Evolutionary conservation across 1,140 invertebrate genomes (phyloP).

Genomic region (Planococcus citri): DNA sequence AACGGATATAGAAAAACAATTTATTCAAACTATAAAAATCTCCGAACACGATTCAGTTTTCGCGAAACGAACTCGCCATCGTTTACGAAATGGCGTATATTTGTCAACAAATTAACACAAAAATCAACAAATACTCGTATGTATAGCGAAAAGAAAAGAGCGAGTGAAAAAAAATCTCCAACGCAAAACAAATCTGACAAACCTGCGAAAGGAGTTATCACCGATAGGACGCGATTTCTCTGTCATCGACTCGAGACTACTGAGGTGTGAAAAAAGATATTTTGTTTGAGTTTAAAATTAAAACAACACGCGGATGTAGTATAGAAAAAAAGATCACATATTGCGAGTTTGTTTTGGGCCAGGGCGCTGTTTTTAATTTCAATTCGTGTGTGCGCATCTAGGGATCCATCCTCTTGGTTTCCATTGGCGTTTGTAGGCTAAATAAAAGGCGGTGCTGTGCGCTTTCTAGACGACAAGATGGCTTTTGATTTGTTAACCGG

Average conservation of each 20-base stretch:
- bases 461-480: neutral
- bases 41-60: neutral
- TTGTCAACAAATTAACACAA: conserved; percentile 14
- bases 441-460: neutral
- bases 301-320: neutral
- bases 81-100: conserved; percentile 11
- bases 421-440: neutral
- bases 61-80: conserved; percentile 2
- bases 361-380: neutral
- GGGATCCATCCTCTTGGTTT: neutral
- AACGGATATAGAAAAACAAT: conserved; percentile 16
- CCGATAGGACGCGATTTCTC: conserved; percentile 12
- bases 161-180: neutral
- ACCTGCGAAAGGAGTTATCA: conserved; percentile 14
- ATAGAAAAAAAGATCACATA: neutral
- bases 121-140: neutral
- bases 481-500: neutral
- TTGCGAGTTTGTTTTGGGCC: neutral
- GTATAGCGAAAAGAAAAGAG: neutral
- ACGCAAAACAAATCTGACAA: conserved; percentile 10
- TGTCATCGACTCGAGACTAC: conserved; percentile 12
- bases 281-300: conserved; percentile 14
- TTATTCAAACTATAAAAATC: neutral
- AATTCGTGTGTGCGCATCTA: neutral
- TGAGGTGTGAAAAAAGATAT: conserved; percentile 20